phyloP scores from a whole-genome alignment of 1,140 invertebrate species.

The Dendroctonus ponderosae region DNA sequence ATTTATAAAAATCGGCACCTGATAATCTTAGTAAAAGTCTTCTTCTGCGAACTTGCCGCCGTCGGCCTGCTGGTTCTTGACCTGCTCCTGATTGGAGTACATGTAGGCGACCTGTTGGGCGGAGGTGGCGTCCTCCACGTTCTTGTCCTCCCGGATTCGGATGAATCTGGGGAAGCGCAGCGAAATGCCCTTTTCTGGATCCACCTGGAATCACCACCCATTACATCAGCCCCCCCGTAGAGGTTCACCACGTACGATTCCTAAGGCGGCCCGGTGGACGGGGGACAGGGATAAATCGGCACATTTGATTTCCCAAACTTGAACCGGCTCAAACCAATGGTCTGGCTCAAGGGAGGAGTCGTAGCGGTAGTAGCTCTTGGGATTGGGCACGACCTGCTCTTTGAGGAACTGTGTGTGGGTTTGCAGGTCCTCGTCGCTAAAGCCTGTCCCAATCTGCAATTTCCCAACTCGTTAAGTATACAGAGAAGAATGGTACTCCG shows the following conservation, averaged over 20 bases:
- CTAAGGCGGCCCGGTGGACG: slow-evolving; percentile 85
- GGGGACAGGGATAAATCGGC: slow-evolving; percentile 97
- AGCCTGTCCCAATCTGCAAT: slow-evolving; percentile 92
- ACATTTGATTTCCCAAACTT: slow-evolving; percentile 98
- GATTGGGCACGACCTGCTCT: slow-evolving; percentile 68
- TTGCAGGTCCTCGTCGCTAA: slow-evolving; percentile 88
- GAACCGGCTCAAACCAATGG: slow-evolving; percentile 90
- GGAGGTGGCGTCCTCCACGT: slow-evolving; percentile 88
- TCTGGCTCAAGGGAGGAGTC: slow-evolving; percentile 80
- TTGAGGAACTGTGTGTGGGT: slow-evolving; percentile 77
- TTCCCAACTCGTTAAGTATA: slow-evolving; percentile 6
- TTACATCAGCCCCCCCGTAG: neutral
- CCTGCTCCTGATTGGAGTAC: slow-evolving; percentile 90
- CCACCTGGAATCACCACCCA: slow-evolving; percentile 59
- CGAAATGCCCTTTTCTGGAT: slow-evolving; percentile 92
- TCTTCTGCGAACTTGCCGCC: slow-evolving; percentile 54
- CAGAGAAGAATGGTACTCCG: slow-evolving; percentile 19
- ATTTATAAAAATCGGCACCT: too few relatives aligned
- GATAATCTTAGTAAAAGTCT: slow-evolving; percentile 64
- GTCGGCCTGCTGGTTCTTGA: slow-evolving; percentile 71
- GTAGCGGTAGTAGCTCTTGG: slow-evolving; percentile 85
- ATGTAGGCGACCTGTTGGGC: slow-evolving; percentile 78
- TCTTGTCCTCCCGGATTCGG: slow-evolving; percentile 91
- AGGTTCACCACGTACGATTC: slow-evolving; percentile 64
- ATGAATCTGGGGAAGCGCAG: slow-evolving; percentile 94